Base-by-base conservation (phyloP, 2,113 vertebrate species). In the Gracilinanus agilis region DNA sequence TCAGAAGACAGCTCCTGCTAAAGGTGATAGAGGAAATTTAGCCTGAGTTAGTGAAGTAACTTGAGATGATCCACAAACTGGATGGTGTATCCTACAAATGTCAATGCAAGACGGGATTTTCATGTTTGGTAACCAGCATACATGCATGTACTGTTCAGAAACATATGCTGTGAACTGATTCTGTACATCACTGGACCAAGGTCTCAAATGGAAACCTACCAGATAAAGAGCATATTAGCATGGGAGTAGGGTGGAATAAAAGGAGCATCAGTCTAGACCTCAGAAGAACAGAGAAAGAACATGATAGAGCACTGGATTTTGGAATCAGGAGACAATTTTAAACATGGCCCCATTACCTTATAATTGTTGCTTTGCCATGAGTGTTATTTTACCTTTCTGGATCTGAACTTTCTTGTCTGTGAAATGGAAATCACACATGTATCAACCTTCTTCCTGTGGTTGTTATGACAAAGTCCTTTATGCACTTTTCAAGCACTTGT, bases 11-110 rank as follows among this genome's bases (percentile, higher is more conserved):
- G 34, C 34, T 75, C 16, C 13, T 75, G 7, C 67, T 34, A 92
- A 75, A 23, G 91, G 56, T 96, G 44, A 90, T 21, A 9, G 91
- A 90, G n/a, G 92, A 94, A 96, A 96, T n/a, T 21, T 88, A 94
- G 44, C 49, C 96, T 88, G 40, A 7, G 90, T 83, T 89, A 11
- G 92, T 58, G 89, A 94, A 95, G 53, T 55, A 90, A 91, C 24
- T 25, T 90, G 19, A 3, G 54, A 49, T 92, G 75, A 92, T 24
- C 19, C 56, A 90, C 6, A 94, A 58, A 83, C 93, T 29, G 91
- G 88, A 34, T 55, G 2, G 34, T n/a, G 13, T 5, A 19, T 0
- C 4, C 34, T 75, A n/a, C 13, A n/a, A 75, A 5, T 75, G 16
- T n/a, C 29, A 19, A 75, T 1, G 29, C 16, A 75, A 75, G 29